Evolutionary conservation across 2,797 vertebrate genomes (phyloP).

Genomic region (Anguilla marmorata): DNA sequence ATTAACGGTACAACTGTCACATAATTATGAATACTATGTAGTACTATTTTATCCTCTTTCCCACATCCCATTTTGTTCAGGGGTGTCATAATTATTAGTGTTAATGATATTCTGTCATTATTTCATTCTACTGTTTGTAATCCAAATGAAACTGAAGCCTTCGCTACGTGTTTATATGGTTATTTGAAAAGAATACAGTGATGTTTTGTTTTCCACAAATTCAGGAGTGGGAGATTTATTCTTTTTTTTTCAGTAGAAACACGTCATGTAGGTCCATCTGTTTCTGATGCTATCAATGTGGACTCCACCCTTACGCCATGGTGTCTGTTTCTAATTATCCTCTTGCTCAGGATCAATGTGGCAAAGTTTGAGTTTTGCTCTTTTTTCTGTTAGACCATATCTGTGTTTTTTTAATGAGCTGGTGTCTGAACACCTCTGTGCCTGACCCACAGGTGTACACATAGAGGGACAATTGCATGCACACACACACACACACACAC

Average conservation of each 20-base stretch:
- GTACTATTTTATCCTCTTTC: neutral
- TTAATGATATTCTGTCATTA: neutral
- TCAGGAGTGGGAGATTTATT: conserved; percentile 42
- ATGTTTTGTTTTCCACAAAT: conserved; percentile 35
- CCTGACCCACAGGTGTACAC: neutral
- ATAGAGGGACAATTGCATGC: neutral
- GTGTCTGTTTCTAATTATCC: neutral
- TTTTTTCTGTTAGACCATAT: neutral
- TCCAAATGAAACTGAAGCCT: neutral
- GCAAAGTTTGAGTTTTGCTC: neutral
- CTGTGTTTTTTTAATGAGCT: neutral
- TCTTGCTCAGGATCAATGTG: neutral
- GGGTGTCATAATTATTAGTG: neutral
- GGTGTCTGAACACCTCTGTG: neutral
- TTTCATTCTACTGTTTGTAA: neutral
- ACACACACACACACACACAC: neutral
- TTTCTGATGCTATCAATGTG: neutral
- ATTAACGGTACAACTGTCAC: neutral
- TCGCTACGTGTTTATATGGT: neutral
- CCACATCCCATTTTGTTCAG: neutral
- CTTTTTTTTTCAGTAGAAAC: conserved; percentile 24
- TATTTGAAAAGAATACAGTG: conserved; percentile 34
- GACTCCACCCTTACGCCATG: neutral
- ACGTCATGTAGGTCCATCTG: neutral
- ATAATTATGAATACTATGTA: neutral